Conservation (phyloP, 2,113 vertebrate genomes). For the human region GRCh38 chr1:43938001-43938500, state of each 20-base stretch:
- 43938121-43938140: neutral
- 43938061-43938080: neutral
- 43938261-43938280: neutral
- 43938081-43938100: slow-evolving; percentile 15
- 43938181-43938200: neutral
- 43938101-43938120: neutral
- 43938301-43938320: neutral
- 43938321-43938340: neutral
- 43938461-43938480: neutral
- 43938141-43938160: neutral
- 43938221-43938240: neutral
- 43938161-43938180: neutral
- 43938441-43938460: neutral
- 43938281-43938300: neutral
- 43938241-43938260: neutral
- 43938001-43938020: slow-evolving; percentile 5
- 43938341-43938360: neutral
- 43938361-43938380: neutral
- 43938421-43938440: neutral
- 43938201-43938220: neutral
- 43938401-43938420: neutral
- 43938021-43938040: neutral
- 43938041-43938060: neutral
- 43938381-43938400: neutral
- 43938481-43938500: neutral